Conservation (phyloP, 2,113 vertebrate species). For the Ceuthmochares aereus region DNA sequence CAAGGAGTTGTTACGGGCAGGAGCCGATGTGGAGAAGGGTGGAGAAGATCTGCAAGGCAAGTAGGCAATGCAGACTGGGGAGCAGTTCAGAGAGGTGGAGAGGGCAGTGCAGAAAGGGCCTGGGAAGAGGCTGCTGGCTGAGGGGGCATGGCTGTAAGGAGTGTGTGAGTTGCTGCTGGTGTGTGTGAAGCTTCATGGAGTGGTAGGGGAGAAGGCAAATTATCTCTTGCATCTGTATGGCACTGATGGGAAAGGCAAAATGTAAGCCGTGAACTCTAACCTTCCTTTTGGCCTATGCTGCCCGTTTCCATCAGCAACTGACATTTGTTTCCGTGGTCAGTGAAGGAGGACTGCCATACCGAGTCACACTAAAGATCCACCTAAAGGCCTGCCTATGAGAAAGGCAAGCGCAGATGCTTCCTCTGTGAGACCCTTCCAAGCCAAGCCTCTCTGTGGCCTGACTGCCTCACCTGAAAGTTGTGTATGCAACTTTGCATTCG, state of each 20-base stretch:
- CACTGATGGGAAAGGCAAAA: background rate
- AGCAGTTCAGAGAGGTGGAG: background rate
- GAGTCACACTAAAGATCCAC: background rate
- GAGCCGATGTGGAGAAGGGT: background rate
- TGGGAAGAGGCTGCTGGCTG: background rate
- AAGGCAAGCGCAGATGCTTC: background rate
- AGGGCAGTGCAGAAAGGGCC: background rate
- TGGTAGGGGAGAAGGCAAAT: too few relatives aligned
- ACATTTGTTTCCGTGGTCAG: accelerated
- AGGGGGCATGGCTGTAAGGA: background rate
- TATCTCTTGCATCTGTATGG: background rate
- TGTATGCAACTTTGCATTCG: background rate
- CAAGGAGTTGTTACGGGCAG: too few relatives aligned
- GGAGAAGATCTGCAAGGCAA: background rate
- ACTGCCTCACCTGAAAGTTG: background rate
- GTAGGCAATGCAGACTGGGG: too few relatives aligned
- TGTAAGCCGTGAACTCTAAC: accelerated
- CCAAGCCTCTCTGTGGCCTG: background rate
- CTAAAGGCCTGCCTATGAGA: background rate
- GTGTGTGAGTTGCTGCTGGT: accelerated
- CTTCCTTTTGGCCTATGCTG: background rate
- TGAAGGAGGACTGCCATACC: background rate
- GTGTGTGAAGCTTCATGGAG: background rate
- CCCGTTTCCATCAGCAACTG: background rate
- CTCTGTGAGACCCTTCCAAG: background rate